Evolutionary conservation across 2,888 invertebrate species (phyloP).

Genomic region (Meandrusa payeni): DNA sequence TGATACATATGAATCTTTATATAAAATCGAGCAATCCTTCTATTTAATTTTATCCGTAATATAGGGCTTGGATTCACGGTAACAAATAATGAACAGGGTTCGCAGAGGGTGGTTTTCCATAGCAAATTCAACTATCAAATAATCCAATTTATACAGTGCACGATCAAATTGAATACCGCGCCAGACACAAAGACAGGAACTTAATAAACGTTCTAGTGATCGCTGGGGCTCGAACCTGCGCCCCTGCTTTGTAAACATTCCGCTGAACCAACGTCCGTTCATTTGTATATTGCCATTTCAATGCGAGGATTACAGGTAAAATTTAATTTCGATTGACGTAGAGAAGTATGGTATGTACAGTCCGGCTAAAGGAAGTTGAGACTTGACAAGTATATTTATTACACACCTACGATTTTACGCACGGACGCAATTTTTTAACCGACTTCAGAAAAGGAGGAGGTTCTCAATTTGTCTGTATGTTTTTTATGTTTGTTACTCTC

Average conservation of each 20-base stretch:
- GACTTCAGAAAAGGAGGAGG: too few species aligned
- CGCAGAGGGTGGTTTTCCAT: background rate
- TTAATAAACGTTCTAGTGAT: constrained; percentile 16
- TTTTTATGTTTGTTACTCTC: too few species aligned
- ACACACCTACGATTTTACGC: too few species aligned
- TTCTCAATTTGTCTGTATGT: too few species aligned
- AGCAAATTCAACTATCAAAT: background rate
- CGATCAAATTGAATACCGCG: constrained; percentile 8
- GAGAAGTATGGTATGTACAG: background rate
- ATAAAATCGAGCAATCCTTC: too few species aligned
- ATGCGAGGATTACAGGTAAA: constrained; percentile 8
- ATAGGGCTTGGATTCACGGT: too few species aligned
- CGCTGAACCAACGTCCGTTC: background rate
- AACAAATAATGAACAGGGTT: too few species aligned
- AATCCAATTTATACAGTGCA: constrained; percentile 12
- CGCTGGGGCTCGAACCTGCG: constrained; percentile 3
- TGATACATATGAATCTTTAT: too few species aligned
- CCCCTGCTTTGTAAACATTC: constrained; percentile 13
- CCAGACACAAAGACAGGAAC: constrained; percentile 15
- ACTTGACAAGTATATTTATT: too few species aligned
- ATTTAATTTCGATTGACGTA: constrained; percentile 15
- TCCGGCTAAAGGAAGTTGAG: too few species aligned
- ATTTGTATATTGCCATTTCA: background rate
- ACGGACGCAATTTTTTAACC: too few species aligned
- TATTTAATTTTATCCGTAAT: too few species aligned